phyloP scores from a whole-genome alignment of 2,888 invertebrate species.

The Chromoteleia sp. region DNA sequence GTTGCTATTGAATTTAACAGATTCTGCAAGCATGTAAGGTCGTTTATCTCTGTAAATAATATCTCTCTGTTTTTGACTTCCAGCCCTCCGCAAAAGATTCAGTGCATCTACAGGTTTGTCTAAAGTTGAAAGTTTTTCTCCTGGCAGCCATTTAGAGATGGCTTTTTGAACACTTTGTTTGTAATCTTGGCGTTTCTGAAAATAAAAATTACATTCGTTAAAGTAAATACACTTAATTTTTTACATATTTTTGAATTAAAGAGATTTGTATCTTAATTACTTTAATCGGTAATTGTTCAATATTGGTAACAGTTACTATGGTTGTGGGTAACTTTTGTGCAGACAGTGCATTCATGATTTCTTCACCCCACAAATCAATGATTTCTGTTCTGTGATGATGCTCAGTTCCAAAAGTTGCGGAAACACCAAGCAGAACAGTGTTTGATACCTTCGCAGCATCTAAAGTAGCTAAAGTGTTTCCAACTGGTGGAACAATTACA shows the following conservation, averaged over 20 bases:
- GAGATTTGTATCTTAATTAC: slow-evolving; percentile 78
- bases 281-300: slow-evolving; percentile 90
- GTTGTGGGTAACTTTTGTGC: slow-evolving; percentile 94
- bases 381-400: slow-evolving; percentile 87
- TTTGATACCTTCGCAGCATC: slow-evolving; percentile 96
- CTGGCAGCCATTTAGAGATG: slow-evolving; percentile 91
- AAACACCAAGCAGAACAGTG: slow-evolving; percentile 92
- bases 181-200: slow-evolving; percentile 87
- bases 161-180: slow-evolving; percentile 88
- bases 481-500: slow-evolving; percentile 90
- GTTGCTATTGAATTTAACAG: slow-evolving; percentile 88
- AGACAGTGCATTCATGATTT: slow-evolving; percentile 90
- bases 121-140: slow-evolving; percentile 92
- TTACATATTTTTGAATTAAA: slow-evolving; percentile 1
- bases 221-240: slow-evolving; percentile 14
- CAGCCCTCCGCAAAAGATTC: slow-evolving; percentile 91
- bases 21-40: slow-evolving; percentile 94
- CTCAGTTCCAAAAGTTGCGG: slow-evolving; percentile 86
- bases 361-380: slow-evolving; percentile 92
- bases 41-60: slow-evolving; percentile 92
- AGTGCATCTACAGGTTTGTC: slow-evolving; percentile 92
- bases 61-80: slow-evolving; percentile 92
- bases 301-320: slow-evolving; percentile 90
- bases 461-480: slow-evolving; percentile 90
- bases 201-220: too few species aligned